These are phyloP conservation scores for Archips xylosteana DNA, from an alignment of 2,888 invertebrate species.

Conservation along the genomic window DNA sequence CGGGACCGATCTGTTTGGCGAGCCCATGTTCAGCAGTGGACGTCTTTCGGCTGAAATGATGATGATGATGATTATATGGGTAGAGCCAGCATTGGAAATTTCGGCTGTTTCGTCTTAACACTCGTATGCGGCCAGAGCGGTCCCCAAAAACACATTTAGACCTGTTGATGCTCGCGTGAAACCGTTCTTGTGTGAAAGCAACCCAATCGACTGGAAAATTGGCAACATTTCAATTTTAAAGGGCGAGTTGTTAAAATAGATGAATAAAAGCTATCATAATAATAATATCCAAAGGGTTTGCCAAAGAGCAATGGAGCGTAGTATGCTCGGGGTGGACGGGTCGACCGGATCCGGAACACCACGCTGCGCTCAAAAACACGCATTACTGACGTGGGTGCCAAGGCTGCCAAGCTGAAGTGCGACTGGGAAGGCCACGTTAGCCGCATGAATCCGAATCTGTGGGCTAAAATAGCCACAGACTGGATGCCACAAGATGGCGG, in stretches of 20 bases:
- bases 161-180: slow-evolving; percentile 3
- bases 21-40: no score
- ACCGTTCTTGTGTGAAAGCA: neutral
- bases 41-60: no score
- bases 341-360: no score
- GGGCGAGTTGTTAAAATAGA: neutral
- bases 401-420: no score
- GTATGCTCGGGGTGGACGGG: no score
- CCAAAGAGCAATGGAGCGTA: no score
- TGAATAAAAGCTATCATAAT: neutral
- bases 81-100: neutral
- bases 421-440: no score
- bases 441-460: no score
- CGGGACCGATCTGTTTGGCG: no score
- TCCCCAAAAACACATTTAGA: slow-evolving; percentile 1
- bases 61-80: neutral
- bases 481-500: neutral
- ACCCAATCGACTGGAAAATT: slow-evolving; percentile 6
- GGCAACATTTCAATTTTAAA: slow-evolving; percentile 7
- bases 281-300: neutral
- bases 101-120: no score
- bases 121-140: neutral
- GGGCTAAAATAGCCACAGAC: neutral
- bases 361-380: no score
- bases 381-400: no score